Conservation (phyloP, 2,113 vertebrate genomes). For the Muscicapa adusta region DNA sequence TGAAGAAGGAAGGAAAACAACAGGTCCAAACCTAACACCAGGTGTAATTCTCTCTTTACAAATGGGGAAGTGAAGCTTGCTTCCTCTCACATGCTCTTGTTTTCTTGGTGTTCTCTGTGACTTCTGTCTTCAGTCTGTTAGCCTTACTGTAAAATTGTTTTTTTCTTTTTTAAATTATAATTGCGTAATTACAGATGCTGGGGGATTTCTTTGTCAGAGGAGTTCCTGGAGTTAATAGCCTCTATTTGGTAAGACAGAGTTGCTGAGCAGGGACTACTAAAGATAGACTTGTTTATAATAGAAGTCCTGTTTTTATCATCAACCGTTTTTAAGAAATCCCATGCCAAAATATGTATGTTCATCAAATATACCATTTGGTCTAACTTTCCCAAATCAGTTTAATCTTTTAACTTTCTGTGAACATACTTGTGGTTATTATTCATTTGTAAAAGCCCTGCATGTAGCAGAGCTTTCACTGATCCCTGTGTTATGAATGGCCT, state of each 20-base stretch:
- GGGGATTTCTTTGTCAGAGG: not conserved
- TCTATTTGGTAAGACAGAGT: not conserved
- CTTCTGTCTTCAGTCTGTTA: not conserved
- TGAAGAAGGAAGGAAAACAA: not conserved
- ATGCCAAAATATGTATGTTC: not conserved
- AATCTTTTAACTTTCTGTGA: not conserved
- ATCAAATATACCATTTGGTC: not conserved
- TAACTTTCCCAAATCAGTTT: not conserved
- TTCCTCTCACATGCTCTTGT: fast-evolving
- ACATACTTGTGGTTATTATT: not conserved
- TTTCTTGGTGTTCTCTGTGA: not conserved
- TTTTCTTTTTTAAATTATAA: not conserved
- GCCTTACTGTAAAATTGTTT: not conserved
- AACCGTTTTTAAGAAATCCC: not conserved
- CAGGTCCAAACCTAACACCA: not conserved
- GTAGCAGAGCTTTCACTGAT: not conserved
- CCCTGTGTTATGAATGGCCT: not conserved
- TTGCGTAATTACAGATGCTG: not conserved
- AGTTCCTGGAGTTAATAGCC: not conserved
- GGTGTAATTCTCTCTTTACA: not conserved
- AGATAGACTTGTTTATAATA: not conserved
- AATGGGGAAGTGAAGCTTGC: not conserved
- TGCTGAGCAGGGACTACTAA: not conserved
- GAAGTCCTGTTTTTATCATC: not conserved
- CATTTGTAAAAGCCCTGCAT: not conserved